Evolutionary conservation across 2,797 vertebrate species (phyloP), one percentile per base, ranked within the genome.

Genomic region (Danionella dracula): DNA sequence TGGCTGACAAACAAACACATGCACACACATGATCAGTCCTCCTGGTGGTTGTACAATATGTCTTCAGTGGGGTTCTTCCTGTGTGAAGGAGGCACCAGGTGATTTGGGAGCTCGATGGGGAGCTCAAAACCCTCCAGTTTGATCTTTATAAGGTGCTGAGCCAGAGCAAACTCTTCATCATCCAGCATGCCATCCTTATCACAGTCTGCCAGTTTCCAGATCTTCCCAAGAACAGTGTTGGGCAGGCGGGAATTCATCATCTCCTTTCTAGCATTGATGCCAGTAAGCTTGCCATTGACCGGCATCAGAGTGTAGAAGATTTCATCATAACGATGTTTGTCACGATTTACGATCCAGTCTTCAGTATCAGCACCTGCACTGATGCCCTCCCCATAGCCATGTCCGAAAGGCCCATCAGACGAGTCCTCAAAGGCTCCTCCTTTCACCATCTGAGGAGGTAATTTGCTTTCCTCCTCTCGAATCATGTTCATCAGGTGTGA

Each of bases 211-310:
- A 99, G 88, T 80, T 97, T 98, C 96, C 96, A 98, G 87, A 98
- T 97, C 89, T 96, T 98, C 38, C 96, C 96, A 46, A 99, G 85
- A 44, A 98, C 95, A 0, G 92, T 93, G 76, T 97, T 99, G 78
- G 96, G 96, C 71, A 99, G 87, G 65, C 92, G 95, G 10, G 96
- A 98, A 82, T 87, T 95, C 84, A 96, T 92, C 96, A 98, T 97
- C 85, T 99, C 96, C 76, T 92, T 96, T 85, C 97, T 98, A 71
- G 96, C 96, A 1, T 91, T 98, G 82, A 91, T 89, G 0, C 96
- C 96, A 0, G 91, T 92, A 81, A 99, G 92, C 85, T 94, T 96
- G 54, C 96, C 96, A 0, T 98, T 96, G 81, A 99, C n/a, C 3
- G 96, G 96, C 37, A 93, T 96, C 45, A 99, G 84, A 1, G 92